phyloP scores from a whole-genome alignment of 2,888 invertebrate species.

The Folsomia manolachei region DNA sequence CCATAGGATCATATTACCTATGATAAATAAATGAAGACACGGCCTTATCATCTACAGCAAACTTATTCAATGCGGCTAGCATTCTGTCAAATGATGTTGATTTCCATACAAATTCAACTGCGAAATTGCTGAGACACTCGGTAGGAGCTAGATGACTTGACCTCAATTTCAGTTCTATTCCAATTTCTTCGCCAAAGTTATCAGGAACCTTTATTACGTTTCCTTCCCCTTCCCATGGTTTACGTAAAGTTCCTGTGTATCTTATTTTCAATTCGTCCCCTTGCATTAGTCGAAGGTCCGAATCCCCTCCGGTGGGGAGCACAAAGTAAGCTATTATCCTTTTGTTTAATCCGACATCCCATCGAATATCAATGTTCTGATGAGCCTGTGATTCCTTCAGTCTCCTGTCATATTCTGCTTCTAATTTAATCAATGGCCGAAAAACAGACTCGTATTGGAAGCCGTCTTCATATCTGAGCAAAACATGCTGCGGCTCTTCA shows the following conservation, averaged over 20 bases:
- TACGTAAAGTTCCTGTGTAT: conserved; percentile 87
- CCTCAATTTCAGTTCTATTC: conserved; percentile 78
- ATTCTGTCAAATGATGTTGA: conserved; percentile 98
- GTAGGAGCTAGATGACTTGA: conserved; percentile 86
- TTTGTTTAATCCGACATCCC: conserved; percentile 98
- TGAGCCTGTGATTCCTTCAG: conserved; percentile 97
- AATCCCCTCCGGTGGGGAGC: conserved; percentile 87
- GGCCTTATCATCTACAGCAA: conserved; percentile 93
- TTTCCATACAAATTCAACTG: conserved; percentile 99
- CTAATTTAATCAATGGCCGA: conserved; percentile 91
- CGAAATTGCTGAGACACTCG: conserved; percentile 91
- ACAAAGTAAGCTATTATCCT: conserved; percentile 97
- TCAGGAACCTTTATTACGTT: conserved; percentile 95
- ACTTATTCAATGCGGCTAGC: conserved; percentile 89
- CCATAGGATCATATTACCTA: conserved; percentile 57
- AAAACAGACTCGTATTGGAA: conserved; percentile 99
- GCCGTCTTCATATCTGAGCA: conserved; percentile 88
- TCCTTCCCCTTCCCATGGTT: conserved; percentile 95
- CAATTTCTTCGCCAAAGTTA: conserved; percentile 97
- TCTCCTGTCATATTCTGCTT: conserved; percentile 97
- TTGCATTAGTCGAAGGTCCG: conserved; percentile 97
- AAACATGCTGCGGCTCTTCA: conserved; percentile 92
- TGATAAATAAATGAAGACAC: conserved; percentile 98
- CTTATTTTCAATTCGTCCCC: conserved; percentile 93
- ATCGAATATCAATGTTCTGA: conserved; percentile 95